Conservation (phyloP, 2,888 invertebrate species). For the Pterobdella sp. region DNA sequence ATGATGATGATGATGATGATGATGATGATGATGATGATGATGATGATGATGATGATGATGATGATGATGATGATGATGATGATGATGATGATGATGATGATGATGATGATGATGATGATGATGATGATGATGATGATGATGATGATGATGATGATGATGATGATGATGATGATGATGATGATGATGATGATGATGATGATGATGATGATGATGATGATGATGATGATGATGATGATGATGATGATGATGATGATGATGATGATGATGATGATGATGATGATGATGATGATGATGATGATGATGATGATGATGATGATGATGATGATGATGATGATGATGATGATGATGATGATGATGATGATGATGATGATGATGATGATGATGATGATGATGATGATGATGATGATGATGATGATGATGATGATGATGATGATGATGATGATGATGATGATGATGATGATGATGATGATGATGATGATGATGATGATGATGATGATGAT, state of each 20-base stretch:
- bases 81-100: too few relatives aligned
- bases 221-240: conserved; percentile 21
- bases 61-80: not conserved
- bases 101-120: too few relatives aligned
- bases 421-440: too few relatives aligned
- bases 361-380: not conserved
- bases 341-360: not conserved
- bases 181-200: conserved; percentile 22
- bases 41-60: not conserved
- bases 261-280: not conserved
- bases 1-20: not conserved
- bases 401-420: too few relatives aligned
- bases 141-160: conserved; percentile 7
- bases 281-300: not conserved
- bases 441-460: too few relatives aligned
- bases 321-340: not conserved
- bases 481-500: too few relatives aligned
- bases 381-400: not conserved
- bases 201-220: conserved; percentile 21
- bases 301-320: not conserved
- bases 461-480: too few relatives aligned
- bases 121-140: not conserved
- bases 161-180: conserved; percentile 12
- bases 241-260: conserved; percentile 16
- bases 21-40: not conserved